Conservation (phyloP, 2,888 invertebrate genomes). For the Thera britannica region DNA sequence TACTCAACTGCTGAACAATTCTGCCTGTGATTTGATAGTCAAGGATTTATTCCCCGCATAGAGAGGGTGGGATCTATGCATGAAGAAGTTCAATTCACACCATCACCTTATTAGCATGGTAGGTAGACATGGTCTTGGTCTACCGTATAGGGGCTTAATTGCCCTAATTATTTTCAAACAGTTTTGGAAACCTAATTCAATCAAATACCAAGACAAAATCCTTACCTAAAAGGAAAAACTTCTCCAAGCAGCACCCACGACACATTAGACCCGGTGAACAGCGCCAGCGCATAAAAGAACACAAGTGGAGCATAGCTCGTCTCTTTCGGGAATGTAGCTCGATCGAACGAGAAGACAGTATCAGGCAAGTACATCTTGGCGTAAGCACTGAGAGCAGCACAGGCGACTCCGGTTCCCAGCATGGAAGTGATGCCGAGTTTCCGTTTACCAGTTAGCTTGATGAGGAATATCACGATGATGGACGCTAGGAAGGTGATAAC, state of each 20-base stretch:
- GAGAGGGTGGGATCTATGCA: too few species aligned
- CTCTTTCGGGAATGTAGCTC: slow-evolving; percentile 61
- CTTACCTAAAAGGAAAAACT: slow-evolving; percentile 81
- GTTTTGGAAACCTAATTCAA: too few species aligned
- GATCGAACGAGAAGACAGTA: slow-evolving; percentile 69
- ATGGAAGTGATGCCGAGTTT: slow-evolving; percentile 70
- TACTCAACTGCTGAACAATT: too few species aligned
- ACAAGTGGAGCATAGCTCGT: slow-evolving; percentile 65
- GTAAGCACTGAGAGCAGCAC: slow-evolving; percentile 69
- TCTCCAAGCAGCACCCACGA: slow-evolving; percentile 84
- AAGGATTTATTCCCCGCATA: too few species aligned
- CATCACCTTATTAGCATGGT: too few species aligned
- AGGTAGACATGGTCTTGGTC: too few species aligned
- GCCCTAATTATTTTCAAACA: too few species aligned
- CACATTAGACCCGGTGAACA: slow-evolving; percentile 68
- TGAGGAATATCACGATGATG: slow-evolving; percentile 63
- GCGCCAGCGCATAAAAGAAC: slow-evolving; percentile 63
- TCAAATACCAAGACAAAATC: too few species aligned
- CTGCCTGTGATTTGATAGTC: too few species aligned
- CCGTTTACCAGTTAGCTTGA: slow-evolving; percentile 74
- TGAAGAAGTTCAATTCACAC: too few species aligned
- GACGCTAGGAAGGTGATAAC: slow-evolving; percentile 69
- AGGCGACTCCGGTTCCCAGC: slow-evolving; percentile 63
- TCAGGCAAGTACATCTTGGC: slow-evolving; percentile 59
- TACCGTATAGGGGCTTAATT: too few species aligned